Conservation (phyloP, 2,888 invertebrate genomes). For the Tryphoninae sp. region DNA sequence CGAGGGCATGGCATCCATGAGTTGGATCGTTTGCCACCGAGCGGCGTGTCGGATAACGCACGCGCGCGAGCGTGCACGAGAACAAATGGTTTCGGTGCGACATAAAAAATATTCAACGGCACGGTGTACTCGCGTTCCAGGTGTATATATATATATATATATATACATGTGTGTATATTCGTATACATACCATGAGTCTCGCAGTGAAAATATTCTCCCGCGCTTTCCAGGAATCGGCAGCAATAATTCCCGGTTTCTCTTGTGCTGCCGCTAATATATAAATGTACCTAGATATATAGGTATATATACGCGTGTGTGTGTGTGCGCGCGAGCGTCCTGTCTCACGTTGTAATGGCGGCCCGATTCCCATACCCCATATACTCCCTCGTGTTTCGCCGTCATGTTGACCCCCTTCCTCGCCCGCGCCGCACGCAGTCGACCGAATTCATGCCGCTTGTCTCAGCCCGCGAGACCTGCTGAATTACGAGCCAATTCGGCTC, state of each 20-base stretch:
- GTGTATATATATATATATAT: neutral
- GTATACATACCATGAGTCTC: neutral
- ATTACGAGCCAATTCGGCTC: conserved; percentile 22
- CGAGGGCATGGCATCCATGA: conserved; percentile 9
- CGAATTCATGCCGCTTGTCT: conserved; percentile 1
- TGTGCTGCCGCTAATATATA: conserved; percentile 2
- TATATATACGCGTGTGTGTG: neutral
- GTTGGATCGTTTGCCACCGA: neutral
- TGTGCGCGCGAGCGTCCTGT: neutral
- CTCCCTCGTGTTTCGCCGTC: conserved; percentile 8
- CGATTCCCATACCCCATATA: neutral
- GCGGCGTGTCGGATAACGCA: conserved; percentile 16
- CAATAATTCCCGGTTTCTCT: conserved; percentile 27
- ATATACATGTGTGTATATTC: no score
- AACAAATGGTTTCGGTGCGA: conserved; percentile 19
- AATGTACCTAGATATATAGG: neutral
- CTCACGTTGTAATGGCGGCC: conserved; percentile 6
- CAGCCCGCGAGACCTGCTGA: conserved; percentile 6
- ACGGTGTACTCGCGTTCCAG: neutral
- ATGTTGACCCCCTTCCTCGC: neutral
- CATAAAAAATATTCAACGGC: conserved; percentile 24
- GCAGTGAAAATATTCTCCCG: conserved; percentile 22
- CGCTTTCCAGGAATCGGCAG: conserved; percentile 22
- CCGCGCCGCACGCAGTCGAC: neutral
- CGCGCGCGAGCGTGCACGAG: neutral